Conservation (phyloP, 2,888 invertebrate species). For the Adineta ricciae region DNA sequence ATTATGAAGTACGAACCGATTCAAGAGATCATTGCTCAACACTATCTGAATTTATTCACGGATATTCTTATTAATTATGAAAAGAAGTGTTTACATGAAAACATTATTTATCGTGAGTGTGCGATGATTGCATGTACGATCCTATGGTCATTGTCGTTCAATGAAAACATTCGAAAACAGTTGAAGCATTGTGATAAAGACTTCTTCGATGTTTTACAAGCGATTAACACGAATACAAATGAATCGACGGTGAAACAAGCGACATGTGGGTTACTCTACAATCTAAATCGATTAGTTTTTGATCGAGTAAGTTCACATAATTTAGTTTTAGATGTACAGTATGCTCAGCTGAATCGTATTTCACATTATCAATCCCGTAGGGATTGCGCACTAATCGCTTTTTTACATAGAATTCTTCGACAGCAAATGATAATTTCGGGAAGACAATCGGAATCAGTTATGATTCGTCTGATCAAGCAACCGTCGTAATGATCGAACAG, state of each 20-base stretch:
- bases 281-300: background rate
- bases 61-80: background rate
- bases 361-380: too few relatives aligned
- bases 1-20: background rate
- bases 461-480: background rate
- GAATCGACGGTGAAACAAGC: background rate
- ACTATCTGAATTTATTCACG: background rate
- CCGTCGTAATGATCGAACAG: background rate
- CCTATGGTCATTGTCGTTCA: background rate
- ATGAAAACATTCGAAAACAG: background rate
- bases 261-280: background rate
- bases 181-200: background rate
- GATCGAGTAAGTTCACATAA: background rate
- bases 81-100: background rate
- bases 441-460: background rate
- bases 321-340: too few relatives aligned
- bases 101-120: background rate
- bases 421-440: background rate
- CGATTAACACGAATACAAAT: background rate
- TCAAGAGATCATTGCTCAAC: background rate
- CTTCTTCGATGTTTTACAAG: background rate
- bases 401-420: background rate
- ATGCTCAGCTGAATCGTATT: too few relatives aligned
- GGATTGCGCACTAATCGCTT: too few relatives aligned
- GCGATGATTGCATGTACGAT: background rate